Evolutionary conservation across 92 coral and sea anemone species (phyloP).

Genomic region (Heliopora coerulea): DNA sequence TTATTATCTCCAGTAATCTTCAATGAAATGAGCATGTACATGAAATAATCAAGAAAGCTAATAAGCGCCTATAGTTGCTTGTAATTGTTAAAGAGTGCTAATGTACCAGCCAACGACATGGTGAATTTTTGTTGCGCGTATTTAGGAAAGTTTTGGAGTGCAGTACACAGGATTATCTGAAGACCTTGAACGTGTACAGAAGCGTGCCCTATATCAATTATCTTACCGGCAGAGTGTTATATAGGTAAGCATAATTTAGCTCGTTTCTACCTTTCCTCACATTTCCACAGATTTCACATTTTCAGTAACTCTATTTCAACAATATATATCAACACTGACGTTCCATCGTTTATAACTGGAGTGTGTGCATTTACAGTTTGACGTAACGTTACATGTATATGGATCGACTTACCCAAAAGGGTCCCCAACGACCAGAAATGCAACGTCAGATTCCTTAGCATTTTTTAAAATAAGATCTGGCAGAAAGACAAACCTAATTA

Average conservation of each 20-base stretch:
- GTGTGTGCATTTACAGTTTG: too few species aligned
- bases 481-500: not conserved
- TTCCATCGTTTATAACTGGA: too few species aligned
- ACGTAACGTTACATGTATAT: too few species aligned
- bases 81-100: constrained; percentile 20
- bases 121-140: constrained; percentile 38
- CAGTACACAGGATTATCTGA: not conserved
- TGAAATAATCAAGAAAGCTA: constrained; percentile 19
- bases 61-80: constrained; percentile 23
- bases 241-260: not conserved
- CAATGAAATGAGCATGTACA: constrained; percentile 30
- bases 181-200: constrained; percentile 6
- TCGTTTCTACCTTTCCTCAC: not conserved
- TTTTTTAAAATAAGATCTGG: constrained; percentile 74
- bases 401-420: constrained; percentile 99
- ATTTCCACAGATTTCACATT: not conserved
- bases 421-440: constrained; percentile 97
- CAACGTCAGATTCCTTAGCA: constrained; percentile 87
- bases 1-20: constrained; percentile 26
- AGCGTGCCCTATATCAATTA: not conserved
- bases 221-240: not conserved
- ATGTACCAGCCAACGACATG: constrained; percentile 24
- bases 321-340: not conserved
- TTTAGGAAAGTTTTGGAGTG: not conserved
- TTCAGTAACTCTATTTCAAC: not conserved